A percentile compares a stretch with the other conserved stretches of the same genome.
phyloP scores from a whole-genome alignment of 2,888 invertebrate species.

The Terebella lapidaria region DNA sequence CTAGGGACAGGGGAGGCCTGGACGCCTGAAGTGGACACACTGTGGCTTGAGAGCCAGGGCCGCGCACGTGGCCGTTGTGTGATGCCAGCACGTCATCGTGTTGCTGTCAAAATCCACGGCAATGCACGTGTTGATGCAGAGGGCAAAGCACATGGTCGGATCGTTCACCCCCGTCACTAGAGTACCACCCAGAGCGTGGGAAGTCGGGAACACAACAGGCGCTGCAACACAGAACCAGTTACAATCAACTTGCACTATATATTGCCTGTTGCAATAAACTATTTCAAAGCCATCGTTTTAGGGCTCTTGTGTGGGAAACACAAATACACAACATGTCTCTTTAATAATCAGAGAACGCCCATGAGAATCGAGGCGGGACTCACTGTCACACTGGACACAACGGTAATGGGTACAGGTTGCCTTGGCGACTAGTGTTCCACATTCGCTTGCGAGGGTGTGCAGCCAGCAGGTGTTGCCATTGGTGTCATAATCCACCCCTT shows the following conservation, averaged over 20 bases:
- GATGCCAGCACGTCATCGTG: constrained; percentile 6
- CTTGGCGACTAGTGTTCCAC: neutral
- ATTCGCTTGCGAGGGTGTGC: neutral
- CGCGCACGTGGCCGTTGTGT: constrained; percentile 3
- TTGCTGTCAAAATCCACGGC: constrained; percentile 7
- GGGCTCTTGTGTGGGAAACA: too few relatives aligned
- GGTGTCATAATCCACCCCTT: constrained; percentile 1
- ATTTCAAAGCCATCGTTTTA: too few relatives aligned
- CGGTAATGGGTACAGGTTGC: constrained; percentile 1
- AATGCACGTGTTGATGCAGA: neutral
- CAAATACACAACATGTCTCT: too few relatives aligned
- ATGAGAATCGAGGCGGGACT: too few relatives aligned
- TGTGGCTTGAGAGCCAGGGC: neutral
- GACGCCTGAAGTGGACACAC: neutral
- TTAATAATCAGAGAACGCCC: too few relatives aligned
- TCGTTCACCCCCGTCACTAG: neutral
- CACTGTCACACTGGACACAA: neutral
- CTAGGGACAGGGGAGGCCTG: too few relatives aligned
- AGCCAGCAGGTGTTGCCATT: constrained; percentile 7
- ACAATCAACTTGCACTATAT: too few relatives aligned
- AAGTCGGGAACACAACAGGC: neutral
- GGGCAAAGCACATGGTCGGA: neutral
- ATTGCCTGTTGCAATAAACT: too few relatives aligned
- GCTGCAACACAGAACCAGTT: neutral
- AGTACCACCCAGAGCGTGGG: constrained; percentile 5